These are phyloP conservation scores for Leptatherina wallacei DNA, from an alignment of 2,797 vertebrate genomes.

Conservation along the genomic window DNA sequence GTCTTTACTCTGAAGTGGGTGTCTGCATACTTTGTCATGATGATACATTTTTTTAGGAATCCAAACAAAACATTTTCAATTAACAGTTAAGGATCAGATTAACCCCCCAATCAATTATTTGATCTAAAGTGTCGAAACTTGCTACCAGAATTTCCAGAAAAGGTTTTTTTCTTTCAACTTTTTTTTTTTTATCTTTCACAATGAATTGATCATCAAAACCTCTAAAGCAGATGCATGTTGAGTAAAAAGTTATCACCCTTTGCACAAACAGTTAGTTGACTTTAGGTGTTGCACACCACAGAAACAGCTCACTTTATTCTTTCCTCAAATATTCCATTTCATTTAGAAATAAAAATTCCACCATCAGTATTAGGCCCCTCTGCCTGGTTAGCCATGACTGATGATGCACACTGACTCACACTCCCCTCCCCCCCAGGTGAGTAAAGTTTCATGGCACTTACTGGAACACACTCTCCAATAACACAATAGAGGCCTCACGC, in stretches of 20 bases:
- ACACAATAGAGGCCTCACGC: slow-evolving; percentile 68
- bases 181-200: neutral
- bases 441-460: slow-evolving; percentile 84
- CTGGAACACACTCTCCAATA: slow-evolving; percentile 79
- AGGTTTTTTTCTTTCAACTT: neutral
- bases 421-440: slow-evolving; percentile 79
- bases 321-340: slow-evolving; percentile 35
- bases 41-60: neutral
- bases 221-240: neutral
- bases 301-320: neutral
- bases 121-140: neutral
- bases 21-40: neutral
- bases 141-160: neutral
- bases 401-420: slow-evolving; percentile 87
- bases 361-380: slow-evolving; percentile 46
- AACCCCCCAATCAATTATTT: neutral
- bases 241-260: neutral
- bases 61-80: neutral
- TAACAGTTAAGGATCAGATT: neutral
- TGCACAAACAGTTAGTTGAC: neutral
- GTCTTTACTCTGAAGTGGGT: neutral
- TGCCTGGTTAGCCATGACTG: slow-evolving; percentile 76
- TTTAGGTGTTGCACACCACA: slow-evolving; percentile 8
- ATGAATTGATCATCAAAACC: neutral
- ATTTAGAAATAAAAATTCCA: slow-evolving; percentile 50